Percentiles rank a stretch among this genome's conserved stretches.
phyloP scores from a whole-genome alignment of 2,888 invertebrate species.

The Volucella zonaria region DNA sequence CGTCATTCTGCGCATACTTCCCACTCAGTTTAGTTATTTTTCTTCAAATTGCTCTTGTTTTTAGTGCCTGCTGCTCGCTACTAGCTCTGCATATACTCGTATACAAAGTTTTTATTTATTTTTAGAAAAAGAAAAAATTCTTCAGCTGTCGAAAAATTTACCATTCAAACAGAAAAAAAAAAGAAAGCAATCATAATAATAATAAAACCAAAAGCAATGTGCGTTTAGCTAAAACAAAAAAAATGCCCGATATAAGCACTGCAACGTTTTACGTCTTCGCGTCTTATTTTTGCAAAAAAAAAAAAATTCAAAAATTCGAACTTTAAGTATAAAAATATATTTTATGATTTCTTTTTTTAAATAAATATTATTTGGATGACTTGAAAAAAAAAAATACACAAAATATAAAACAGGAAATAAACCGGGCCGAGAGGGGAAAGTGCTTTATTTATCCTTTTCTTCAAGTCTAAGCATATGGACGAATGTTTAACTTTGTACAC shows the following conservation, averaged over 20 bases:
- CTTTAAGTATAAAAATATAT: not conserved
- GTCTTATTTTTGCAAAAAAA: slow-evolving; percentile 15
- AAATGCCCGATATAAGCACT: not conserved
- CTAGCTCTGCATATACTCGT: not conserved
- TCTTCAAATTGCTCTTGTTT: slow-evolving; percentile 11
- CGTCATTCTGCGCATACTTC: not conserved
- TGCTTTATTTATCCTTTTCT: slow-evolving; percentile 11
- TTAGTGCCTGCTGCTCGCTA: not conserved
- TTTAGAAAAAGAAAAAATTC: slow-evolving; percentile 37
- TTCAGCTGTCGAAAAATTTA: slow-evolving; percentile 47
- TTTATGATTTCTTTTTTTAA: slow-evolving; percentile 17
- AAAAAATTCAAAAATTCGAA: not conserved
- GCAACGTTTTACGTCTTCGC: slow-evolving; percentile 28
- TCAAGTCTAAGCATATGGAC: not conserved
- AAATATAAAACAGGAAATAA: slow-evolving; percentile 6
- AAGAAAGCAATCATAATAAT: not conserved
- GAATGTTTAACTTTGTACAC: not conserved
- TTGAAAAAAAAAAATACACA: slow-evolving; percentile 17
- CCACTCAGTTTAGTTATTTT: slow-evolving; percentile 1
- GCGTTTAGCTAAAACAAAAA: slow-evolving; percentile 27
- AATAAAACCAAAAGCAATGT: slow-evolving; percentile 28
- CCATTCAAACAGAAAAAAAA: slow-evolving; percentile 20
- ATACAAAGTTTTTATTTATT: slow-evolving; percentile 20
- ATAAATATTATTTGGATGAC: slow-evolving; percentile 16
- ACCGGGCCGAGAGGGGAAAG: not conserved